Evolutionary conservation across 2,888 invertebrate species (phyloP).

Genomic region (Cecidostiba fungosa): DNA sequence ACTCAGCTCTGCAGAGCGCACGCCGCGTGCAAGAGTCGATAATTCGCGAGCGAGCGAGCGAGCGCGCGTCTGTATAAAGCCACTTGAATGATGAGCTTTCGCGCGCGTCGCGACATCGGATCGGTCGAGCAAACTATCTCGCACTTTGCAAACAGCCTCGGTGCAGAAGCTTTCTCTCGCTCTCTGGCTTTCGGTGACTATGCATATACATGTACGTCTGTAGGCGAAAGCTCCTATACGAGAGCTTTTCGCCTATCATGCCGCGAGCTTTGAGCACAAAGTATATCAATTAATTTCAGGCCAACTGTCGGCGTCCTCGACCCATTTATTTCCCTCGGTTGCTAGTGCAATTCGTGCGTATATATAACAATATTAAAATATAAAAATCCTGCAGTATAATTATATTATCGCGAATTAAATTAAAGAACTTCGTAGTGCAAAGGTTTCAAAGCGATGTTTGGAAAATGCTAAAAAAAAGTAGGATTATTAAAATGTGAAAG

Average conservation of each 20-base stretch:
- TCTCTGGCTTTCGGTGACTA: background rate
- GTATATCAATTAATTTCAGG: conserved; percentile 54
- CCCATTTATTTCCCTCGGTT: conserved; percentile 31
- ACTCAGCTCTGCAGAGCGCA: background rate
- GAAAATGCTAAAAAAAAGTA: too few relatives aligned
- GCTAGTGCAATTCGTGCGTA: background rate
- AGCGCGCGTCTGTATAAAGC: conserved; percentile 18
- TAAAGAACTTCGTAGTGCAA: too few relatives aligned
- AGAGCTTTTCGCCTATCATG: conserved; percentile 1
- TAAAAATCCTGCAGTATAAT: too few relatives aligned
- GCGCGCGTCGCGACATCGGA: background rate
- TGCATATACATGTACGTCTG: background rate
- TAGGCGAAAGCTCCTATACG: background rate
- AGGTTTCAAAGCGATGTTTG: too few relatives aligned
- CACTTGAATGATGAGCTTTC: conserved; percentile 57
- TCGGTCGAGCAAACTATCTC: conserved; percentile 54
- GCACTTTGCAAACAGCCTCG: conserved; percentile 13
- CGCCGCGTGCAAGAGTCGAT: conserved; percentile 61
- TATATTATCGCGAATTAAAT: too few relatives aligned
- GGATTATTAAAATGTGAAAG: too few relatives aligned
- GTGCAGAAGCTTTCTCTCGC: background rate
- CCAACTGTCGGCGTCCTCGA: conserved; percentile 36
- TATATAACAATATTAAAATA: background rate
- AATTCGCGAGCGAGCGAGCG: conserved; percentile 48
- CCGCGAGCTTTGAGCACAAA: background rate